A percentile compares a stretch with the other conserved stretches of the same genome.
Evolutionary conservation across 1,140 invertebrate genomes (phyloP).

Genomic region (Daktulosphaira vitifoliae): DNA sequence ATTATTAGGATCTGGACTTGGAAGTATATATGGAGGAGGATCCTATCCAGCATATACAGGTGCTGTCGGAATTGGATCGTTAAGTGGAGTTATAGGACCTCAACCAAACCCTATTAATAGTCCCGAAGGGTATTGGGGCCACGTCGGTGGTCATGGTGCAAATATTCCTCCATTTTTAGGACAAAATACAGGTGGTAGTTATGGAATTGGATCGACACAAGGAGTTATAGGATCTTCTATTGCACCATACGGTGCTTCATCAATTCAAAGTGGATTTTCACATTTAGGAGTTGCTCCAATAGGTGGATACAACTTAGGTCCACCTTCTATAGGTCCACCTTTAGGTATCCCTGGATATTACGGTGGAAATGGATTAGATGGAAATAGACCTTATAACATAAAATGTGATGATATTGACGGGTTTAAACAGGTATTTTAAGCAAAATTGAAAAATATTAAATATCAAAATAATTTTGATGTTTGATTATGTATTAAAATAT

Average conservation of each 20-base stretch:
- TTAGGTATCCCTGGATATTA: slow-evolving; percentile 16
- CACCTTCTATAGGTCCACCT: slow-evolving; percentile 12
- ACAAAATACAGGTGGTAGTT: slow-evolving; percentile 8
- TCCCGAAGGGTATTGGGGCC: slow-evolving; percentile 41
- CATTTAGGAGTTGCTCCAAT: neutral
- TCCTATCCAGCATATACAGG: slow-evolving; percentile 36
- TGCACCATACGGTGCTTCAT: slow-evolving; percentile 25
- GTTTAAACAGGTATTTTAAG: slow-evolving; percentile 54
- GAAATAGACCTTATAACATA: slow-evolving; percentile 43
- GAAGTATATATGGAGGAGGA: slow-evolving; percentile 35
- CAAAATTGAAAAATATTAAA: neutral
- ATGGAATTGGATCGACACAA: slow-evolving; percentile 22
- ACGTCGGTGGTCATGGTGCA: slow-evolving; percentile 39
- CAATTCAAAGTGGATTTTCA: slow-evolving; percentile 30
- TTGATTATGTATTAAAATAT: neutral
- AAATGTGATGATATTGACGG: slow-evolving; percentile 68
- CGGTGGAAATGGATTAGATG: slow-evolving; percentile 1
- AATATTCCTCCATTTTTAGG: slow-evolving; percentile 16
- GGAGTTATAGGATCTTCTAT: slow-evolving; percentile 9
- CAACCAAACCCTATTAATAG: slow-evolving; percentile 41
- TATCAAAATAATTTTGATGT: neutral
- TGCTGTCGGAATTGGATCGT: slow-evolving; percentile 40
- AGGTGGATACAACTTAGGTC: no score
- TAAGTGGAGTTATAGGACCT: slow-evolving; percentile 36
- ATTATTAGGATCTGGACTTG: slow-evolving; percentile 31